Evolutionary conservation across 1,140 invertebrate genomes (phyloP), one percentile per base, ranked within the genome.

Genomic region (Ephestia elutella): DNA sequence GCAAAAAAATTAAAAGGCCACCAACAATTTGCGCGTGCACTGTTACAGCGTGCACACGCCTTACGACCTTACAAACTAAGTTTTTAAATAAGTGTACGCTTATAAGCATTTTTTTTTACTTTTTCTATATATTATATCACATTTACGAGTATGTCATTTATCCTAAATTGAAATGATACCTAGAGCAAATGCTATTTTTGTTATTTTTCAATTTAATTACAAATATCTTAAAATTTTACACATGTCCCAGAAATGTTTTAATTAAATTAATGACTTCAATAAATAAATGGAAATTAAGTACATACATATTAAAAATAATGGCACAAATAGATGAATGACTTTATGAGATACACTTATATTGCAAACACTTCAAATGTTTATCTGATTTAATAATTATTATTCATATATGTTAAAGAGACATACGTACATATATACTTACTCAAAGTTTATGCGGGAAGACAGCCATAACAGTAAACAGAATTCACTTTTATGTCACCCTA

Each of bases 131-230:
- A 73, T 72, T 80, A 80, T 83, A 86, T 86, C 82, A 86, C 82
- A 86, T 86, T 86, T 81, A 82, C 68, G 80, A 84, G 80, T 84
- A 84, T 83, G 72, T 74, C 65, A 63, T 76, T 81, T 73, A 82
- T 59, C 65, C 80, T 82, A 83, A 57, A 32, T 65, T 51, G 18
- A 62, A 35, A 70, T 59, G 71, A 76, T 67, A 74, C 60, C 73
- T 73, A 75, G 63, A 75, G 69, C 70, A 69, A 73, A 81, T 80
- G 75, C 68, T 66, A 60, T 80, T 75, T 80, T 76, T 70, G 74
- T 38, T 56, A 30, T 30, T 65, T 70, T 73, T 78, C 76, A 66
- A 60, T 61, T 72, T 71, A 68, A 63, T 66, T 73, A 72, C 66
- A 71, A 80, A 74, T 73, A 69, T 73, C 70, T 74, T 10, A 74